Base-by-base conservation (phyloP, 2,797 vertebrate species). In the Sebastolobus altivelis region DNA sequence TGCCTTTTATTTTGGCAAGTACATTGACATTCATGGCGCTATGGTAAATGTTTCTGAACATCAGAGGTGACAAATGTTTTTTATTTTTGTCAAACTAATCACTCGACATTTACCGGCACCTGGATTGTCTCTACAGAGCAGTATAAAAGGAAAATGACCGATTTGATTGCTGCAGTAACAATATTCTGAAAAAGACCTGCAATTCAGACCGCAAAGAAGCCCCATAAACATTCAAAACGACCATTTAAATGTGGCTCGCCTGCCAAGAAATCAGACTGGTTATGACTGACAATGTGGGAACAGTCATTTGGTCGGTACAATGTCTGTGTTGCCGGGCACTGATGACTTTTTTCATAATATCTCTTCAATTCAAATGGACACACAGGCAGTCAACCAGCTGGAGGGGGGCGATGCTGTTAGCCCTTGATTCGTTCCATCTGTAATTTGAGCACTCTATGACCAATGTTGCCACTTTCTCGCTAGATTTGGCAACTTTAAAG, bases 111-210 rank as follows among this genome's bases (percentile, higher is more conserved):
- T 16, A 52, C 65, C 4, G 4, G 46, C 69, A 76, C 52, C 81
- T 69, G 46, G 66, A 70, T 71, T 68, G 35, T 67, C 9, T 82
- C 69, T 74, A 43, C n/a, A 25, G 69, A 59, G 58, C 11, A 2
- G 55, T 33, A 29, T 65, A 66, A 81, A 65, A 27, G 38, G 22
- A 77, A 77, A 85, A 60, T 77, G 68, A 13, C 65, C 35, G 71
- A 67, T 81, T 52, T 82, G 74, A 86, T 80, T 66, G 80, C 69
- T 75, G 70, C 55, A 27, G 49, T 54, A 66, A 83, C 75, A 65
- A n/a, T 37, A 37, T 65, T 59, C 71, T 59, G 27, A 6, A 78
- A 81, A 75, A 20, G 33, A 46, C 12, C 62, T 43, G 81, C 65
- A 80, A 86, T 77, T 81, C 55, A 75, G 67, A 65, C 33, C 76